Evolutionary conservation across 2,888 invertebrate species (phyloP).

Genomic region (Cenopis cana): DNA sequence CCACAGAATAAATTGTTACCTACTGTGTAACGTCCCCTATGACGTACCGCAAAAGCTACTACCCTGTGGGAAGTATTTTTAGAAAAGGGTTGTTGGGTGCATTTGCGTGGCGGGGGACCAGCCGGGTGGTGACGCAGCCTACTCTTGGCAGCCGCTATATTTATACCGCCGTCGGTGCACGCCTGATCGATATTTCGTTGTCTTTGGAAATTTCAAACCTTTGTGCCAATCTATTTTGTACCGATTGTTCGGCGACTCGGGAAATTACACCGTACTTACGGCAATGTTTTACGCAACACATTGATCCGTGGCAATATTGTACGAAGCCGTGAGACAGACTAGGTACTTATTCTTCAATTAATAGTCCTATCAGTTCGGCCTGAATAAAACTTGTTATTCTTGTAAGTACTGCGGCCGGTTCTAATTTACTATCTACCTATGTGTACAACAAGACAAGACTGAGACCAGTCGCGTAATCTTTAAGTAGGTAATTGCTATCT

Average conservation of each 20-base stretch:
- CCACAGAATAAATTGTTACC: neutral
- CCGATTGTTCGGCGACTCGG: slow-evolving; percentile 16
- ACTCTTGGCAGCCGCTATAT: slow-evolving; percentile 57
- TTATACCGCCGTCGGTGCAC: slow-evolving; percentile 57
- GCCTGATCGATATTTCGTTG: slow-evolving; percentile 56
- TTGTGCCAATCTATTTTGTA: slow-evolving; percentile 14
- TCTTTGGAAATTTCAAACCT: slow-evolving; percentile 29
- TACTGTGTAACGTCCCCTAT: neutral
- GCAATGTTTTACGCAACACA: slow-evolving; percentile 18
- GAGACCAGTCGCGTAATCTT: slow-evolving; percentile 23
- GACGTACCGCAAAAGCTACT: slow-evolving; percentile 14
- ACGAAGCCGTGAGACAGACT: neutral
- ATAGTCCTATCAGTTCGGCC: slow-evolving; percentile 14
- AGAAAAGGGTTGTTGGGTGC: slow-evolving; percentile 36
- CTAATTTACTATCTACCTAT: slow-evolving; percentile 4
- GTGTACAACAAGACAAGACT: slow-evolving; percentile 8
- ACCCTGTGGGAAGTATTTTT: slow-evolving; percentile 34
- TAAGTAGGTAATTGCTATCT: slow-evolving; percentile 26
- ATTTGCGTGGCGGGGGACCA: slow-evolving; percentile 38
- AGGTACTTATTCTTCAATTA: neutral
- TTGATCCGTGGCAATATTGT: slow-evolving; percentile 1
- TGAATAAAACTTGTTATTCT: slow-evolving; percentile 24
- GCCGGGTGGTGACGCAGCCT: slow-evolving; percentile 49
- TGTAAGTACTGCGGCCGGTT: slow-evolving; percentile 6
- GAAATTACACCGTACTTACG: slow-evolving; percentile 9